phyloP scores from a whole-genome alignment of 2,797 vertebrate genomes.

The Neoniphon sammara region DNA sequence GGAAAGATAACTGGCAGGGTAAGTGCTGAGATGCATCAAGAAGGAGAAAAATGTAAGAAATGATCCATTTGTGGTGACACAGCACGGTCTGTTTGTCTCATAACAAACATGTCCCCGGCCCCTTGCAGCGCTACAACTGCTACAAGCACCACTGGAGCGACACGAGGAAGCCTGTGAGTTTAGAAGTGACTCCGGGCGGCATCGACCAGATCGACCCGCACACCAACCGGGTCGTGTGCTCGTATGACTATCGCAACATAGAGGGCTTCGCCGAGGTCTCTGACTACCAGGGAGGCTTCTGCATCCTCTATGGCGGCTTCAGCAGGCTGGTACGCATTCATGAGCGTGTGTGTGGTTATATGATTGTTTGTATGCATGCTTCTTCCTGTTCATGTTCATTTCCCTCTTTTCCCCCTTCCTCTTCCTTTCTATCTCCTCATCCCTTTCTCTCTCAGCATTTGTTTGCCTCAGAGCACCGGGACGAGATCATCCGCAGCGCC shows the following conservation, averaged over 20 bases:
- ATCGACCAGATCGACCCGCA: conserved; percentile 96
- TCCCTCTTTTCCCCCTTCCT: neutral
- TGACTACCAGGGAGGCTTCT: conserved; percentile 97
- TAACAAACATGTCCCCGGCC: neutral
- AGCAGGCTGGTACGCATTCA: conserved; percentile 90
- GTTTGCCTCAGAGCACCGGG: conserved; percentile 96
- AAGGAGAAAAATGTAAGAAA: neutral
- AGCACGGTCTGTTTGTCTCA: neutral
- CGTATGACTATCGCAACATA: conserved; percentile 97
- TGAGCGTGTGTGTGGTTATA: neutral
- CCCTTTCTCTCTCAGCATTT: conserved; percentile 85
- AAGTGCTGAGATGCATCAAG: conserved; percentile 72
- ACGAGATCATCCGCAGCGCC: conserved; percentile 96
- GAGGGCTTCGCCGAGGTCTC: conserved; percentile 96
- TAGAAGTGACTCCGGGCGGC: conserved; percentile 97
- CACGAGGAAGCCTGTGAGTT: conserved; percentile 86
- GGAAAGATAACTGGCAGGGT: conserved; percentile 99
- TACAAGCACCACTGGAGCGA: conserved; percentile 99
- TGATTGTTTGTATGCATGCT: neutral
- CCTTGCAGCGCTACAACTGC: conserved; percentile 94
- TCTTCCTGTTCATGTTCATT: neutral
- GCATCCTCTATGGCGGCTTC: conserved; percentile 96
- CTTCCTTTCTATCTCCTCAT: neutral
- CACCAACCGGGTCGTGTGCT: conserved; percentile 93
- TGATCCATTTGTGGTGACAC: neutral